Base-by-base conservation (phyloP, 1,140 invertebrate species). In the Aphis gossypii region DNA sequence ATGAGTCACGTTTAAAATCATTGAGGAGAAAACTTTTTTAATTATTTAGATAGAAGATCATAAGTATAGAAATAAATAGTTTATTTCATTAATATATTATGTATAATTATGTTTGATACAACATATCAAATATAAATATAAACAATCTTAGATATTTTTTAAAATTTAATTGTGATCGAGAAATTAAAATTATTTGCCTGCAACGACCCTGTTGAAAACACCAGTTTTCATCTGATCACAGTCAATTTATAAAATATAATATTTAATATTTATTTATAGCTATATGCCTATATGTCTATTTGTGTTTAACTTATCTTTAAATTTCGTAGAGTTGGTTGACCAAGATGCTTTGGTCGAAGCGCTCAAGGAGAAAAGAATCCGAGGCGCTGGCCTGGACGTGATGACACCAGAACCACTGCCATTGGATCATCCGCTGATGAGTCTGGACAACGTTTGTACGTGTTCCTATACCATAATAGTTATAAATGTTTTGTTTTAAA, bases 351-450 rank as follows among this genome's bases (percentile, higher is more conserved):
- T 99, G 48, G 96, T 97, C 94, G 96, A 97, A 94, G 98, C 98
- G 11, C 95, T 99, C 21, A 96, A 97, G 94, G 96, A 96, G 84
- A 96, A 96, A 14, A 96, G 96, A 90, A 99, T 99, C 87, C 95
- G 96, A 94, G 98, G 97, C 9, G 98, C 98, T 30, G 99, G 98
- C 1, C 95, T 99, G 38, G 99, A 99, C 96, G 99, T 99, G 0
- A 99, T 97, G 94, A 97, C 97, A 41, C 98, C 98, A 0, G 98
- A 99, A 95, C 99, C 98, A 9, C 95, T 99, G 35, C 98, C 98
- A 21, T 94, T 97, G 0, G 96, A 98, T 95, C 97, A 97, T 96
- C 97, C 97, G 84, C 96, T 99, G 21, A 96, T 98, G 6, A 96
- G 96, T 93, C 95, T 99, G 30, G 95, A 97, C 83, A 99, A 99